Base-by-base conservation (phyloP, 2,888 invertebrate genomes). In the Eueremaeus valkanovi region DNA sequence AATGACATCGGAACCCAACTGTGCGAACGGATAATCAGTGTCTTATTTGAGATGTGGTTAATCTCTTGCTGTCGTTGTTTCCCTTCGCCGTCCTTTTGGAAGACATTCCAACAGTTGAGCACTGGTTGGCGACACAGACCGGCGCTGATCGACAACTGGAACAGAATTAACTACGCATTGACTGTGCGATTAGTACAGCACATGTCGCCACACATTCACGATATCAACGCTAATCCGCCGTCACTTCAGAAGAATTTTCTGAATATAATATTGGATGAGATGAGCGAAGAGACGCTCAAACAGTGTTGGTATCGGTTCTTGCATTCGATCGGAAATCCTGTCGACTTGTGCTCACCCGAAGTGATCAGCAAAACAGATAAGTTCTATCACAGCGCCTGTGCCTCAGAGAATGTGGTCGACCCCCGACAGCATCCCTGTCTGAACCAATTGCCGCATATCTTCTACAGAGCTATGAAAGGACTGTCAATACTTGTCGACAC, bases 281-380 rank as follows among this genome's bases (percentile, higher is more conserved):
- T 96, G 92, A 88, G 89, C 61, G 93, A 95, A 82, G 93, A 93
- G 77, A 82, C 82, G 75, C 89, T 96, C 51, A 91, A 93, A 76
- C 97, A 98, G 85, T 91, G 92, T 81, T 97, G 97, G 97, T 97
- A 94, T 85, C 88, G 97, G 77, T 90, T 97, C 82, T 85, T 97
- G 77, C 93, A 96, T 82, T 92, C 93, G 51, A 90, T 97, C 78
- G 95, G 96, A 40, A 95, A 95, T 85, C 97, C 97, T 0, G 94
- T 93, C 0, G 93, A 94, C 81, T 86, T 98, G 77, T 93, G 93
- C 81, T 89, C 92, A 51, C 93, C 94, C 0, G 90, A 92, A 80
- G 86, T 92, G 78, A 90, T 88, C 73, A 87, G 88, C 79, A 89
- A 90, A 81, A 90, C 90, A 0, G 90, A 89, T 76, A 89, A 89